Conservation (phyloP, 2,888 invertebrate species). For the Parnassius apollo region DNA sequence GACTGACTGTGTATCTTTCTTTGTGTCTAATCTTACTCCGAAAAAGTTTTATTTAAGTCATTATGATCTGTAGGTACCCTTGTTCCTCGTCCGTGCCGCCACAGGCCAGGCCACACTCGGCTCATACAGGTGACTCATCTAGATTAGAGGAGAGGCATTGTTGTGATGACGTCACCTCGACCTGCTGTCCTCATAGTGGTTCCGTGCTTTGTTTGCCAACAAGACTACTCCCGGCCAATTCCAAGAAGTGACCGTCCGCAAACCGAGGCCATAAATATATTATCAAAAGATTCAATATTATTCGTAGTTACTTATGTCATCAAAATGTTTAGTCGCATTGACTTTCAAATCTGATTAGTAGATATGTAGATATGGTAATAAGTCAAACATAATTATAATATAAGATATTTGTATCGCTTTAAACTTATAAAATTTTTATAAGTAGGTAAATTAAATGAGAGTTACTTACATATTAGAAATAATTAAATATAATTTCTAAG, state of each 20-base stretch:
- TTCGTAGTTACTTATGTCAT: neutral
- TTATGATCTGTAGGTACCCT: conserved; percentile 17
- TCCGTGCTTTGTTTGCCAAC: conserved; percentile 36
- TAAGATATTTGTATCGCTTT: no score
- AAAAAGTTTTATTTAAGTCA: conserved; percentile 9
- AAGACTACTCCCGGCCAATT: conserved; percentile 39
- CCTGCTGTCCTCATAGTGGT: conserved; percentile 38
- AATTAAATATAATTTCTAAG: no score
- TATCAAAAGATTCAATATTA: conserved; percentile 25
- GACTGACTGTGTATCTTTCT: no score
- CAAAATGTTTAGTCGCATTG: no score
- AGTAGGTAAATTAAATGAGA: no score
- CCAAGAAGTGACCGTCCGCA: conserved; percentile 46
- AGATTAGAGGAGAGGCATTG: conserved; percentile 24
- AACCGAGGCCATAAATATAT: conserved; percentile 32
- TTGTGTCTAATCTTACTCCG: no score
- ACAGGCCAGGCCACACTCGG: conserved; percentile 12
- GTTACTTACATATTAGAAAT: no score
- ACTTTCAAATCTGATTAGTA: no score
- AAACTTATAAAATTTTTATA: no score
- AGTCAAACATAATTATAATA: no score
- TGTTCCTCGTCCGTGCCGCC: conserved; percentile 15
- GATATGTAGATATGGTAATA: no score
- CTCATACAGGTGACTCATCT: conserved; percentile 33
- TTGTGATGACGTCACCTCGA: conserved; percentile 45